These are phyloP conservation scores for Micropoecilia bifurca DNA, from an alignment of 2,797 vertebrate species.

Conservation along the genomic window DNA sequence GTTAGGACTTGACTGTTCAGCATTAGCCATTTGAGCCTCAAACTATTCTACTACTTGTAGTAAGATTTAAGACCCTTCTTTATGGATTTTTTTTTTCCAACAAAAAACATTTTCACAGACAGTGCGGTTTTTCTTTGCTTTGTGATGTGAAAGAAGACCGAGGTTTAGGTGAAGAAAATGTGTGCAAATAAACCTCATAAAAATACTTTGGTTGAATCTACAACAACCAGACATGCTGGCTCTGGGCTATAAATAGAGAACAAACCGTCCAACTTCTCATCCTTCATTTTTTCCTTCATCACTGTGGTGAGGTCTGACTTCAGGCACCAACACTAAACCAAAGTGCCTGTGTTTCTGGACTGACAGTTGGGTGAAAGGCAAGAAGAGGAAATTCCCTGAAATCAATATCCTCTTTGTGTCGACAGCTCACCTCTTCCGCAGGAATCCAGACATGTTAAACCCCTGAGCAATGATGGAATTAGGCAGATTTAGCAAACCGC, in stretches of 20 bases:
- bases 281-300: constrained; percentile 14
- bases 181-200: not conserved
- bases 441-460: constrained; percentile 52
- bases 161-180: not conserved
- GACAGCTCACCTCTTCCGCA: constrained; percentile 27
- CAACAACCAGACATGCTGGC: constrained; percentile 26
- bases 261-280: constrained; percentile 22
- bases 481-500: constrained; percentile 42
- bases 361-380: constrained; percentile 61
- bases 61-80: not conserved
- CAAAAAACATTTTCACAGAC: not conserved
- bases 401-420: constrained; percentile 66
- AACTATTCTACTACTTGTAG: too few species aligned
- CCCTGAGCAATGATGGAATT: constrained; percentile 21
- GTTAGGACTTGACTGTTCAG: too few species aligned
- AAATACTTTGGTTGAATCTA: not conserved
- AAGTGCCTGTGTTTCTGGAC: constrained; percentile 28
- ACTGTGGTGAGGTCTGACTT: constrained; percentile 6
- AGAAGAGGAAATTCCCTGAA: constrained; percentile 63
- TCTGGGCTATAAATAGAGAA: constrained; percentile 19
- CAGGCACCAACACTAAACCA: constrained; percentile 3
- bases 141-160: not conserved
- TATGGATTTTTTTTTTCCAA: not conserved
- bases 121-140: not conserved
- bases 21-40: too few species aligned